These are phyloP conservation scores for Pelusios castaneus DNA, from an alignment of 2,113 vertebrate genomes.

Conservation along the genomic window DNA sequence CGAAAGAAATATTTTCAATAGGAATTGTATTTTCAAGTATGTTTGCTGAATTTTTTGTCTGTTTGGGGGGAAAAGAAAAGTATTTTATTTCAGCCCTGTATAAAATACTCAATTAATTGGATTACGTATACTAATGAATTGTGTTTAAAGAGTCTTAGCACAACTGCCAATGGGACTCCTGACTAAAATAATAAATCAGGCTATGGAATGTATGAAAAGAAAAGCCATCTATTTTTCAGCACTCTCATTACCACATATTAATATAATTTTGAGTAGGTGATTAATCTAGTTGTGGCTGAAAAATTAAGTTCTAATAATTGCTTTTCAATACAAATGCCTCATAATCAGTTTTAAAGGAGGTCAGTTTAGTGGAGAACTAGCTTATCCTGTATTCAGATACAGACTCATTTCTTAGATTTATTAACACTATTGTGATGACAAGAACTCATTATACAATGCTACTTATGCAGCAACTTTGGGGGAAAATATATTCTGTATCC, in stretches of 20 bases:
- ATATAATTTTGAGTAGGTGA: neutral
- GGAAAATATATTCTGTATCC: neutral
- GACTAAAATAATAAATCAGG: constrained; percentile 16
- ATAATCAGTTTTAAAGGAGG: neutral
- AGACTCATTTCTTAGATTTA: constrained; percentile 35
- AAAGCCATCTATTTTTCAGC: neutral
- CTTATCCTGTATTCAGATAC: constrained; percentile 9
- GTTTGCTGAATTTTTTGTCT: neutral
- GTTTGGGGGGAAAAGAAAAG: neutral
- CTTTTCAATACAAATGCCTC: constrained; percentile 45
- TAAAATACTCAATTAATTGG: neutral
- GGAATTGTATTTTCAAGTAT: neutral
- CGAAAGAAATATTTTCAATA: neutral
- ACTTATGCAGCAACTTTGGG: constrained; percentile 11
- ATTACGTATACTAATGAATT: constrained; percentile 1
- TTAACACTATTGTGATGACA: neutral
- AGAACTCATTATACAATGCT: constrained; percentile 13
- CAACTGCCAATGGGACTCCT: neutral
- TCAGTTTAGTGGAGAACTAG: neutral
- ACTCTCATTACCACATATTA: constrained; percentile 15
- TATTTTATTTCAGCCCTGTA: neutral
- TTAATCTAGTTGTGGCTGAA: constrained; percentile 21
- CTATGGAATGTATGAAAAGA: neutral
- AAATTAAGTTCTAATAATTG: constrained; percentile 52
- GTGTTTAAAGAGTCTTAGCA: neutral